Base-by-base conservation (phyloP, 2,797 vertebrate genomes). In the Coregonus sp. region DNA sequence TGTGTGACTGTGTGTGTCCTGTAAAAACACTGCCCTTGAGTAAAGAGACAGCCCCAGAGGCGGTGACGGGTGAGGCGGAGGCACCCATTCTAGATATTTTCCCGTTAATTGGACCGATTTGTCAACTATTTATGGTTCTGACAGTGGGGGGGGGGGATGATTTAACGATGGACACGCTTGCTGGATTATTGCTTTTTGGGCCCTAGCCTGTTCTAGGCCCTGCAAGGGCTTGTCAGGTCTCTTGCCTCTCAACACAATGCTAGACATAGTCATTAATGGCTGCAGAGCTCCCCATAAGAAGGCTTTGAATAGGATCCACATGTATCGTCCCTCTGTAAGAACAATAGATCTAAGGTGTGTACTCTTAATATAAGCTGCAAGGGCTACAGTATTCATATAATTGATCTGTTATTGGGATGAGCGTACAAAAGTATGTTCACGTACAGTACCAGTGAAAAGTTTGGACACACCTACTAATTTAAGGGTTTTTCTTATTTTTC, bases 1-100 rank as follows among this genome's bases (percentile, higher is more conserved):
- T 47, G 47, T 52, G 51, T 25, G 31, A 31, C 67, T 65, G 56
- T 74, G 73, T 66, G 5, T 14, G 31, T 77, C 67, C 33, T 52
- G 65, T 75, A 54, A 59, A n/a, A 14, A 70, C 25, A 11, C n/a
- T 51, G 63, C 35, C n/a, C 67, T 63, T 47, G 29, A 15, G 72
- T 72, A 66, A 56, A 37, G 70, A 31, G 68, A 68, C n/a, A 25
- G 56, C 47, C 20, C 11, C 9, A 31, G 9, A 73, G 74, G 80
- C 33, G 70, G 70, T 74, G 80, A 82, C 65, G 77, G 80, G 59
- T 70, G 52, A 63, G 25, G 14, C 16, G 16, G 25, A 77, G 61
- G 16, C 25, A 75, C 70, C 6, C 71, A 70, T 72, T 77, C 76
- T 52, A 73, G 73, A 52, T 73, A 78, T 78, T 81, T 78, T 81